Base-by-base conservation (phyloP, 2,888 invertebrate species). In the Nephrocerus scutellatus region DNA sequence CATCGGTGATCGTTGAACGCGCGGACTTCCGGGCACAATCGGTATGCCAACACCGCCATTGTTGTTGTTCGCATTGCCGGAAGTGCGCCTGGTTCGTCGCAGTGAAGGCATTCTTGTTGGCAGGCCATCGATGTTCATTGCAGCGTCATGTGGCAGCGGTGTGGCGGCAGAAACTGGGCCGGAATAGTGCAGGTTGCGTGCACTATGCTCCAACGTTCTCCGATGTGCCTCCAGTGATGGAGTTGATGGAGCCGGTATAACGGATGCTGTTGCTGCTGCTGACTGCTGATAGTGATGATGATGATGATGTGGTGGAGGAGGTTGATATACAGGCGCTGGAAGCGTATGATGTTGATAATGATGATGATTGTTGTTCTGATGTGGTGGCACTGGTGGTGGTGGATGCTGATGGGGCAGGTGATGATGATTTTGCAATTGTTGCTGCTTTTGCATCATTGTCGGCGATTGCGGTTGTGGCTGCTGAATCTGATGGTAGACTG, bases 1-100 rank as follows among this genome's bases (percentile, higher is more conserved):
- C 63, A 68, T 68, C 6, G 69, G 69, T 5, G 69, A 69, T 22
- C 67, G 59, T 31, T 65, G 63, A 3, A 67, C 60, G 7, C 65
- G 59, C n/a, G 68, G 67, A 48, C 68, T 69, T 20, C 62, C 61
- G 5, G 64, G 60, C 29, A 60, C 60, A 15, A 62, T 63, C 31
- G 61, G 60, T 40, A 64, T 62, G 24, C 65, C 65, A 4, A 61
- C 56, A 12, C 58, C 56, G 23, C 59, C 56, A 15, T 57, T 54
- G 47, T 56, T 57, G 47, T 49, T 57, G 46, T 34, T 51, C 44
- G 39, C 54, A 45, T 48, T 53, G 34, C 56, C 62, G 1, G 67
- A 62, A 6, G 60, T 55, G 36, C 65, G 56, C 18, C 65, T 53
- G 35, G 63, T 65, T 10, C 67, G 52, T 6, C 68, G 52, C 33